These are phyloP conservation scores for Andricus curvator DNA, from an alignment of 2,888 invertebrate genomes.

Conservation along the genomic window DNA sequence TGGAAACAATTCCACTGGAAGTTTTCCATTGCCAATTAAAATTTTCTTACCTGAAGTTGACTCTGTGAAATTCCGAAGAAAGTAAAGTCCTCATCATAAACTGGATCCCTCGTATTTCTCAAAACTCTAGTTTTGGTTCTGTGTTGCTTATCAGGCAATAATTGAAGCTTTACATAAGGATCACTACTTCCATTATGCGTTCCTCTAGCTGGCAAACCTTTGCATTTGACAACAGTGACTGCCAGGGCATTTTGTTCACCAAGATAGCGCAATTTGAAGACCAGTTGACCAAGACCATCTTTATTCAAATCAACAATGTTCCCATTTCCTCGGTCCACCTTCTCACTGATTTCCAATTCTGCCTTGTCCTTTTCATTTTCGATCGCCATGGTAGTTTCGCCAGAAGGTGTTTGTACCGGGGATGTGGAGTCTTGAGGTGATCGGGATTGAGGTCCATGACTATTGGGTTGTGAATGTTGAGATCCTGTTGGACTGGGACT, in stretches of 20 bases:
- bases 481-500: slow-evolving; percentile 71
- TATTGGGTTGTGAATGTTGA: slow-evolving; percentile 58
- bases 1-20: too few relatives aligned
- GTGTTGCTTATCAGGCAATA: slow-evolving; percentile 98
- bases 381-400: slow-evolving; percentile 77
- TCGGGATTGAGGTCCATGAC: slow-evolving; percentile 46
- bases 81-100: slow-evolving; percentile 99
- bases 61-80: slow-evolving; percentile 95
- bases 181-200: slow-evolving; percentile 91
- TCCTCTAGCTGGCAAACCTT: slow-evolving; percentile 92
- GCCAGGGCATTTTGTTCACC: slow-evolving; percentile 93
- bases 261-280: slow-evolving; percentile 94
- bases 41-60: slow-evolving; percentile 83
- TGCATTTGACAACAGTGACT: slow-evolving; percentile 94
- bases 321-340: slow-evolving; percentile 75
- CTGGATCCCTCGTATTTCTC: slow-evolving; percentile 96
- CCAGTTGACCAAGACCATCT: slow-evolving; percentile 87
- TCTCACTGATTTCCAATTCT: slow-evolving; percentile 82
- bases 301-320: slow-evolving; percentile 60
- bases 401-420: slow-evolving; percentile 71
- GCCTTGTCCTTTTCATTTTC: slow-evolving; percentile 81
- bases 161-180: slow-evolving; percentile 98
- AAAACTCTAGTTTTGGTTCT: slow-evolving; percentile 98
- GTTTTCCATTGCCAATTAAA: neutral
- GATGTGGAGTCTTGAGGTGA: slow-evolving; percentile 60